Conservation (phyloP, 2,113 vertebrate species). For the Condylura cristata region DNA sequence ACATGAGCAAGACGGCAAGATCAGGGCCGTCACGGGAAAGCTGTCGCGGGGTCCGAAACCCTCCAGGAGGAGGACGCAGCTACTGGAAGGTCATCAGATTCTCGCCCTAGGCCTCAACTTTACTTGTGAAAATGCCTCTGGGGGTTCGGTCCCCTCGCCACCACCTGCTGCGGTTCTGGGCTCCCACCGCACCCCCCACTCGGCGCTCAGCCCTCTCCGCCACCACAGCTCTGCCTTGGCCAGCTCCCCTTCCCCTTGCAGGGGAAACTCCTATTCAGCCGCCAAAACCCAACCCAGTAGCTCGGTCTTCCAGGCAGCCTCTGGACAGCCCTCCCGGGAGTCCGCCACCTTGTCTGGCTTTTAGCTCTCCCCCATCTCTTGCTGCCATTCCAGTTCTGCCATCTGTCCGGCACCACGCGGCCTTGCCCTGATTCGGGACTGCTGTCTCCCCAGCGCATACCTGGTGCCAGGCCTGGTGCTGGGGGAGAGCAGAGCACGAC, state of each 20-base stretch:
- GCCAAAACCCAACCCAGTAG: neutral
- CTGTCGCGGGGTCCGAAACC: neutral
- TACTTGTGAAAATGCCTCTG: neutral
- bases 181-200: neutral
- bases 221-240: neutral
- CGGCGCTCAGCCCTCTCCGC: neutral
- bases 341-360: neutral
- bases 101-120: neutral
- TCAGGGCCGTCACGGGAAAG: neutral
- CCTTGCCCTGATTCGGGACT: neutral
- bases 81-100: neutral
- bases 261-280: neutral
- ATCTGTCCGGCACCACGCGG: neutral
- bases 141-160: neutral
- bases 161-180: neutral
- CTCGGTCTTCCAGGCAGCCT: neutral
- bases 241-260: neutral
- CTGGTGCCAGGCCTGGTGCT: neutral
- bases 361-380: neutral
- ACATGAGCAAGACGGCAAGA: neutral
- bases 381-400: no score
- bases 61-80: constrained; percentile 9
- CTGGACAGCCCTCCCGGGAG: neutral
- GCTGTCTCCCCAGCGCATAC: neutral
- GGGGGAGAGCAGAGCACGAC: neutral